phyloP scores from a whole-genome alignment of 1,140 invertebrate genomes.

The Eumaeus atala region DNA sequence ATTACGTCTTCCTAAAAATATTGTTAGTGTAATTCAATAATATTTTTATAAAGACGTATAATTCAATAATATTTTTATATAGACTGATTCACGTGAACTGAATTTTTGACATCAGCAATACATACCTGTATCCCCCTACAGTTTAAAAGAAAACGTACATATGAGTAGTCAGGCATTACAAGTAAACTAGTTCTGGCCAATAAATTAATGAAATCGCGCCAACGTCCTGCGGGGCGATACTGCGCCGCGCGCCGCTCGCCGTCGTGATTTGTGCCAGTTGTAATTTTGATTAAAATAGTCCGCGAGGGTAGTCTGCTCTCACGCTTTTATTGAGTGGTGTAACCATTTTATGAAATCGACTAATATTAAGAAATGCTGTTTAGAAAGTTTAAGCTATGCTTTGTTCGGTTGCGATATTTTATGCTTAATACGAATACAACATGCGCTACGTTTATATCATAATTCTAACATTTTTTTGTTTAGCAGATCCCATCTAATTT shows the following conservation, averaged over 20 bases:
- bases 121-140: too few relatives aligned
- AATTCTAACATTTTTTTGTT: too few relatives aligned
- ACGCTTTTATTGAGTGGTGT: conserved; percentile 36
- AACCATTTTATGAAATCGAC: conserved; percentile 10
- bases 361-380: not conserved
- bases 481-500: too few relatives aligned
- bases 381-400: conserved; percentile 13
- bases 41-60: too few relatives aligned
- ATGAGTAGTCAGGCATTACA: too few relatives aligned
- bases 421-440: not conserved
- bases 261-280: conserved; percentile 57
- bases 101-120: too few relatives aligned
- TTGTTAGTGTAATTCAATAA: too few relatives aligned
- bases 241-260: conserved; percentile 33
- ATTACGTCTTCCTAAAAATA: too few relatives aligned
- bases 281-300: conserved; percentile 53
- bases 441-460: too few relatives aligned
- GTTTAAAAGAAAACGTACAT: too few relatives aligned
- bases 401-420: not conserved
- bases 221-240: conserved; percentile 39
- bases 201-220: conserved; percentile 50
- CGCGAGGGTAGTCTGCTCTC: conserved; percentile 58
- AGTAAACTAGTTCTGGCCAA: conserved; percentile 22
- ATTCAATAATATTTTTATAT: too few relatives aligned
- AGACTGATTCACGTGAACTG: too few relatives aligned